Percentiles rank a stretch among this genome's conserved stretches.
These are phyloP conservation scores for Drosophila fuyamai DNA, from an alignment of 1,140 invertebrate genomes.

Conservation along the genomic window DNA sequence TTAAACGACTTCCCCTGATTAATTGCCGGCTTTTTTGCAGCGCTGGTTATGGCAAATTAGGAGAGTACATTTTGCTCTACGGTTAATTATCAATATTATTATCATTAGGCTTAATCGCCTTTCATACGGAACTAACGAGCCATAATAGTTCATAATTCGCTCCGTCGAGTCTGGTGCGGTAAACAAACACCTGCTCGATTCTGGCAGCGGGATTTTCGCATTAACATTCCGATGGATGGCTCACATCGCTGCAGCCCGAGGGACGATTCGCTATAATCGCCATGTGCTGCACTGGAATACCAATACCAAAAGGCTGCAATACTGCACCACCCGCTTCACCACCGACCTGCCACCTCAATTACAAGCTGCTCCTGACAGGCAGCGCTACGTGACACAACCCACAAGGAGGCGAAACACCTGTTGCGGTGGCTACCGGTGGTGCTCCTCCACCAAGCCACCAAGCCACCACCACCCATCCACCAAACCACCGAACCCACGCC, in stretches of 20 bases:
- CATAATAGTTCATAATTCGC: conserved; percentile 51
- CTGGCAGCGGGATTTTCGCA: conserved; percentile 28
- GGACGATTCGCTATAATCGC: conserved; percentile 51
- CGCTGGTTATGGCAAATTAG: conserved; percentile 37
- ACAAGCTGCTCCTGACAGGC: conserved; percentile 67
- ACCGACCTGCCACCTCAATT: conserved; percentile 64
- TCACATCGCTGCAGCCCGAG: conserved; percentile 27
- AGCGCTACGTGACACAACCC: conserved; percentile 69
- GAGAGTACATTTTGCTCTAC: conserved; percentile 21
- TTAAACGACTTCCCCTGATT: conserved; percentile 26
- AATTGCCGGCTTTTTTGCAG: conserved; percentile 16
- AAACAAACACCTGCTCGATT: conserved; percentile 41
- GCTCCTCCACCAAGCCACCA: conserved; percentile 10
- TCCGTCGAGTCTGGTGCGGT: conserved; percentile 9
- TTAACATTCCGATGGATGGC: conserved; percentile 45
- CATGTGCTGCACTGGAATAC: conserved; percentile 60
- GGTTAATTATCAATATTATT: conserved; percentile 46
- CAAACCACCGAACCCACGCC: conserved; percentile 18
- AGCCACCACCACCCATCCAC: neutral
- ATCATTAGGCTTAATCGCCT: conserved; percentile 38
- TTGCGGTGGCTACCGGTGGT: conserved; percentile 54
- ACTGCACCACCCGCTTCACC: conserved; percentile 1
- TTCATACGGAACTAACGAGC: conserved; percentile 46
- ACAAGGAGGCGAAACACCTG: conserved; percentile 64
- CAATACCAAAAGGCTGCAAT: conserved; percentile 51